Evolutionary conservation across 2,797 vertebrate species (phyloP), one percentile per base, ranked within the genome.

Genomic region (Enteromius radiatus): DNA sequence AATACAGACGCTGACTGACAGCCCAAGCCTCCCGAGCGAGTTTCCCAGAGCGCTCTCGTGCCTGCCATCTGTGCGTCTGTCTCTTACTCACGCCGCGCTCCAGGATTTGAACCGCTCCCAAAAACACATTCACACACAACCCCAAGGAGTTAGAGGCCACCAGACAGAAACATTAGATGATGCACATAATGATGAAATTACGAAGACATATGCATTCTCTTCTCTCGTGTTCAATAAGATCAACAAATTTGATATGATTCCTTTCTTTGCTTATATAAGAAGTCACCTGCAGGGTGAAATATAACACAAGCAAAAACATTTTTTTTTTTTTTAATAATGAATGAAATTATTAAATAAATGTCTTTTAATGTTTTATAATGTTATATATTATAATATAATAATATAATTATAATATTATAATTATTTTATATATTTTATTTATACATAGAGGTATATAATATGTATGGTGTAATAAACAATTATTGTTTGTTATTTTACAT

Each of bases 11-110:
- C 15, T 73, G 45, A 71, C 4, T 12, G 26, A 47, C 68, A 70
- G 41, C 41, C 10, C 21, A 15, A 38, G 67, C n/a, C 17, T 43
- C 19, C 9, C 0, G 2, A 47, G n/a, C 9, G 14, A 31, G 56
- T 43, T 61, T 31, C 36, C 23, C 31, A 3, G 12, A 23, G 52
- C 2, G 21, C 19, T 64, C 56, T 21, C 45, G 38, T 77, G 56
- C 3, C 8, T 11, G 76, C 61, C 76, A 77, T 64, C 75, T 63
- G 56, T 17, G 11, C 19, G 41, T 65, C 38, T 77, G 23, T 63
- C 38, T 28, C 75, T 41, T 17, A 26, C 38, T 45, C 7, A 49
- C 0, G 8, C 10, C 10, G 28, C 19, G 14, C 1, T 33, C 23
- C 5, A 17, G 8, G 47, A 21, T 15, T 23, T 56, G 19, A 75